Conservation (phyloP, 2,113 vertebrate species). For the Erythrocercus mccallii region DNA sequence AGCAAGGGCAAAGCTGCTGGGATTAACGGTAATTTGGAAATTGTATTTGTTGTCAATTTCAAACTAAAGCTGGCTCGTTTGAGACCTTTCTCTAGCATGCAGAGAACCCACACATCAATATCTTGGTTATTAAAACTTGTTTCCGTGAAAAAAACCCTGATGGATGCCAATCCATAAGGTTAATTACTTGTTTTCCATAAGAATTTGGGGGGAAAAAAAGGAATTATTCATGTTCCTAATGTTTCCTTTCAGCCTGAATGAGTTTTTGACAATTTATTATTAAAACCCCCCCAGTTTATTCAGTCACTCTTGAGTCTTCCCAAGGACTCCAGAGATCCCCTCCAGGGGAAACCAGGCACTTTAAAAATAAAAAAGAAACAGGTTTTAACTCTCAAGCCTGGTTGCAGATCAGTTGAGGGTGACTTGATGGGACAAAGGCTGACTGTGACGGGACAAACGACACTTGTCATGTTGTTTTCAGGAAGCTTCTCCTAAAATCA, state of each 20-base stretch:
- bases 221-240: accelerated
- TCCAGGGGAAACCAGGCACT: neutral
- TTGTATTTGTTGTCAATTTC: neutral
- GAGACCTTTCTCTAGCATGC: neutral
- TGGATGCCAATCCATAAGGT: neutral
- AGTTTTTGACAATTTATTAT: neutral
- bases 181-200: neutral
- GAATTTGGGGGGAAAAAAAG: neutral
- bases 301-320: neutral
- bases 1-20: neutral
- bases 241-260: neutral
- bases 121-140: neutral
- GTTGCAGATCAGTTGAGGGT: neutral
- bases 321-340: neutral
- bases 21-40: neutral
- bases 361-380: neutral
- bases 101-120: neutral
- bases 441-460: neutral
- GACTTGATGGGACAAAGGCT: constrained; percentile 20
- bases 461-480: neutral
- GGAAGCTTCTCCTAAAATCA: constrained; percentile 14
- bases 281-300: neutral
- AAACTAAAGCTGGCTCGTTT: neutral
- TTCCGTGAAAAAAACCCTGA: neutral
- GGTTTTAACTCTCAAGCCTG: neutral